Evolutionary conservation across 2,113 vertebrate species (phyloP), one percentile per base, ranked within the genome.

Genomic region (Motacilla tschutschensis): DNA sequence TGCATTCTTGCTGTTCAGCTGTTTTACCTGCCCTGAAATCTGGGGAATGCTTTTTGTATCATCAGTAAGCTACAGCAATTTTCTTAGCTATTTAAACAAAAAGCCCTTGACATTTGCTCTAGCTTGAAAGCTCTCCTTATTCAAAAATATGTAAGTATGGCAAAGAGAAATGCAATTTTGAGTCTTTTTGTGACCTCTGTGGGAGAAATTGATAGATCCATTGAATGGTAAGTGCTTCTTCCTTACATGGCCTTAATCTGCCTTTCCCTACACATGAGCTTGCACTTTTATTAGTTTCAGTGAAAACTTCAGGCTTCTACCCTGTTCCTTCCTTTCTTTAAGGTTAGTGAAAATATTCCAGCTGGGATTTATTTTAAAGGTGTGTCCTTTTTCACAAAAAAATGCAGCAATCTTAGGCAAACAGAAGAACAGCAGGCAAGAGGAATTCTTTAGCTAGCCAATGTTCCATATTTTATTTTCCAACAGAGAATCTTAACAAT

Each of bases 401-500:
- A 72, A 53, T 87, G 73, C 65, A 89, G 62, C 59, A 92, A 38
- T 89, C 85, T 89, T 95, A 95, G 77, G 82, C 85, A 95, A 95
- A 94, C 91, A 95, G 65, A 89, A 60, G 87, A 95, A 94, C 94
- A 95, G 94, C 94, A 93, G 91, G 94, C 87, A 94, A 81, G 62
- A 94, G 69, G 91, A 92, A 95, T 94, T 93, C 91, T 94, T 92
- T 77, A 75, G 89, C 87, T 92, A 91, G 89, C 70, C 91, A 89
- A 89, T 83, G 93, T 94, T 95, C 89, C 70, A 22, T 60, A 91
- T 87, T 93, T 93, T 95, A 89, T 94, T 95, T 94, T 95, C 94
- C 89, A 89, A 38, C 94, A 93, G 94, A 92, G 94, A 91, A 94
- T 72, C 85, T 92, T 93, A 94, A 95, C 93, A 92, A 94, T 89